These are phyloP conservation scores for Narcine bancroftii DNA, from an alignment of 2,113 vertebrate genomes.

Conservation along the genomic window DNA sequence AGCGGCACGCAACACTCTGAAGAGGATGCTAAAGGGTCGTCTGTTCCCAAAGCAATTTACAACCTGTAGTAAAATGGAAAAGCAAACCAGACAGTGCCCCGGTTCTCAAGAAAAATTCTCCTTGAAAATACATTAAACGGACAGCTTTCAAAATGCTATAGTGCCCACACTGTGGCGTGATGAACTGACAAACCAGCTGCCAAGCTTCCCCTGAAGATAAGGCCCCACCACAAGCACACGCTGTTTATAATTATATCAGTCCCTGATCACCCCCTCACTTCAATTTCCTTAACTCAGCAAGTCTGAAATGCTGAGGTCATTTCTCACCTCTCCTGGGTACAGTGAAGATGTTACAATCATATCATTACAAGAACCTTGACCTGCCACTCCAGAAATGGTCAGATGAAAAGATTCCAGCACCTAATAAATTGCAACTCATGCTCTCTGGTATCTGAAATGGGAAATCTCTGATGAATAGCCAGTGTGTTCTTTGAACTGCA, in stretches of 20 bases:
- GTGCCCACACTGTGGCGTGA: not conserved
- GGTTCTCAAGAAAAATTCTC: not conserved
- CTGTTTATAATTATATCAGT: not conserved
- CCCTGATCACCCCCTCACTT: not conserved
- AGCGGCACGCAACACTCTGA: not conserved
- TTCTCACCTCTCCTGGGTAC: constrained; percentile 41
- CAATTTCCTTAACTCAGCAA: constrained; percentile 38
- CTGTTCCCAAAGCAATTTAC: not conserved
- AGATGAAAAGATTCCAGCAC: constrained; percentile 44
- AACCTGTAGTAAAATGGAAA: not conserved
- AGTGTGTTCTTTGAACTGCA: constrained; percentile 33
- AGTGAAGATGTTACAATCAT: constrained; percentile 44
- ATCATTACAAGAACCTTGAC: constrained; percentile 45
- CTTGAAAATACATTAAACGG: not conserved
- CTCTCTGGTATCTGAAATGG: constrained; percentile 44
- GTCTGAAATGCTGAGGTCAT: constrained; percentile 45
- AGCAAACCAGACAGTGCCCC: not conserved
- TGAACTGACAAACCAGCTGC: not conserved
- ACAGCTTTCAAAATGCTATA: not conserved
- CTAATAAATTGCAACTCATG: constrained; percentile 45
- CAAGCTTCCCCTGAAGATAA: not conserved
- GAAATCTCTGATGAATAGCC: constrained; percentile 17
- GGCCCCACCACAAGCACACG: constrained; percentile 32
- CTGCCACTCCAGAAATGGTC: constrained; percentile 42
- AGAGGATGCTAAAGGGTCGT: not conserved